phyloP scores from a whole-genome alignment of 2,113 vertebrate genomes.

The Chaetodon auriga region DNA sequence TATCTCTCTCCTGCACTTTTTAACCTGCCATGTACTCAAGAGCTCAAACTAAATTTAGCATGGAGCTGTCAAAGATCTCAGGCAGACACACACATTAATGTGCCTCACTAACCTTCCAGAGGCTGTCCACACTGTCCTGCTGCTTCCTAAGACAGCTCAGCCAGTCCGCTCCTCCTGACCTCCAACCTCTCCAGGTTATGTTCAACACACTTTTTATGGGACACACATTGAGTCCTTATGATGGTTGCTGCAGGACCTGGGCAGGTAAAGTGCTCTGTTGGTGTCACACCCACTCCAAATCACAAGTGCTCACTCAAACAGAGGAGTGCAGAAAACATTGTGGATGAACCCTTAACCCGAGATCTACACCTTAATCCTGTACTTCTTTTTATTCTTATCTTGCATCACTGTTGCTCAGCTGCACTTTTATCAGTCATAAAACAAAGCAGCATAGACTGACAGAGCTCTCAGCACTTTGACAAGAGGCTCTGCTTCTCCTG shows the following conservation, averaged over 20 bases:
- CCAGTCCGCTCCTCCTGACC: not conserved
- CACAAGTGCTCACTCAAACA: conserved; percentile 40
- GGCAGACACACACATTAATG: conserved; percentile 46
- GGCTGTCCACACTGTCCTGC: not conserved
- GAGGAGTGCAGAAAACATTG: conserved; percentile 16
- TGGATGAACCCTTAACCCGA: conserved; percentile 1
- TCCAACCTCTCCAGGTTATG: not conserved
- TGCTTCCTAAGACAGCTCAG: conserved; percentile 8
- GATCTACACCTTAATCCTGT: not conserved
- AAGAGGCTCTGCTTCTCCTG: not conserved
- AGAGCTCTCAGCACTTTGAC: not conserved
- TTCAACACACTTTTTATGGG: conserved; percentile 17
- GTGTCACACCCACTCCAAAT: conserved; percentile 35
- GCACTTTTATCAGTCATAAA: not conserved
- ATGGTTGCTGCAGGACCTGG: not conserved
- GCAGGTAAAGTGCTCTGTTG: conserved; percentile 8
- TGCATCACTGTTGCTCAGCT: conserved; percentile 1
- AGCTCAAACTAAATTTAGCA: conserved; percentile 69
- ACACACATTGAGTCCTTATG: not conserved
- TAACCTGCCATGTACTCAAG: conserved; percentile 64
- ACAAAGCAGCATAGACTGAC: not conserved
- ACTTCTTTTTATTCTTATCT: not conserved
- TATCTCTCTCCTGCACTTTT: conserved; percentile 59
- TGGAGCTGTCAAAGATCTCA: conserved; percentile 62
- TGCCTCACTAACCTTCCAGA: conserved; percentile 5